Conservation (phyloP, 2,113 vertebrate species). For the Vicugna pacos region DNA sequence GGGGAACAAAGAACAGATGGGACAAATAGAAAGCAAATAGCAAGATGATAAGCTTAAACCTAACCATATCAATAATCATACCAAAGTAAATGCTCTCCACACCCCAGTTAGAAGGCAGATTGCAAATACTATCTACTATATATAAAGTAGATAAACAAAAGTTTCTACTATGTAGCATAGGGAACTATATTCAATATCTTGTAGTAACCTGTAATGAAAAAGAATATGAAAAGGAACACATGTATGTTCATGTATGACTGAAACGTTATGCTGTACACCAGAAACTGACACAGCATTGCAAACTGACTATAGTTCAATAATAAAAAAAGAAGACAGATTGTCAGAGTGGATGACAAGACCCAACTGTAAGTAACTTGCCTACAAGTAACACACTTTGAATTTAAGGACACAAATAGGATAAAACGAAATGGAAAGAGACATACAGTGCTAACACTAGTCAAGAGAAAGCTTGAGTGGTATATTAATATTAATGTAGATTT, state of each 20-base stretch:
- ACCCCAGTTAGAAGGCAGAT: neutral
- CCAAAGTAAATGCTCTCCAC: neutral
- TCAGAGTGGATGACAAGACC: neutral
- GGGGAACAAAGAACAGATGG: neutral
- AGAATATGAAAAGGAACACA: too few species aligned
- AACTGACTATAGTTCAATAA: too few species aligned
- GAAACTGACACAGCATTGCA: too few species aligned
- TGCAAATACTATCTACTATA: neutral
- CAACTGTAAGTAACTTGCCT: neutral
- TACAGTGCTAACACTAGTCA: neutral
- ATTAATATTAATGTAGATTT: constrained; percentile 14
- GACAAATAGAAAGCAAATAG: neutral
- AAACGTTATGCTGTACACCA: too few species aligned
- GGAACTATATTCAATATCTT: too few species aligned
- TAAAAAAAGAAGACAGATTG: neutral
- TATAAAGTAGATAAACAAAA: too few species aligned
- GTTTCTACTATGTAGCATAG: too few species aligned
- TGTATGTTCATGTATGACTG: too few species aligned
- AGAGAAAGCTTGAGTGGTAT: neutral
- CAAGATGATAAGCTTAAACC: neutral
- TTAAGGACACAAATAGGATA: neutral
- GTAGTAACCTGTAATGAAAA: too few species aligned
- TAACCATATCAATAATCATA: neutral
- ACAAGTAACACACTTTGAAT: neutral
- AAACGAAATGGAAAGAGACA: neutral